Conservation (phyloP, 2,113 vertebrate species). For the Etheostoma cragini region DNA sequence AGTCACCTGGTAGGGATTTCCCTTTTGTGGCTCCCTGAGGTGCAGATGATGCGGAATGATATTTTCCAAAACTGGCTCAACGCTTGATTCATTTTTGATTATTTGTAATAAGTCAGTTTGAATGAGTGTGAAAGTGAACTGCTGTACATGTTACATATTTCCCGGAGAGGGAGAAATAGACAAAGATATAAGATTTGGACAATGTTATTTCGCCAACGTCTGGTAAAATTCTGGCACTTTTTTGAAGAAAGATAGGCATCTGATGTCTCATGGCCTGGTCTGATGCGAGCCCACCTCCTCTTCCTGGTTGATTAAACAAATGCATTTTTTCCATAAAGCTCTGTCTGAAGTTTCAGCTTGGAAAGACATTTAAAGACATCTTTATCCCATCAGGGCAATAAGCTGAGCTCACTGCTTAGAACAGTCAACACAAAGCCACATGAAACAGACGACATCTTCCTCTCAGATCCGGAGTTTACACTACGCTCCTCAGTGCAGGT, state of each 20-base stretch:
- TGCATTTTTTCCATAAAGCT: neutral
- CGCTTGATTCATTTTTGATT: neutral
- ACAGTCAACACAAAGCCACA: neutral
- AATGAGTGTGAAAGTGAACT: neutral
- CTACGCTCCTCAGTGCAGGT: neutral
- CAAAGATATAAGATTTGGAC: neutral
- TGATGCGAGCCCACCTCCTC: neutral
- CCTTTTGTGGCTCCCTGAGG: neutral
- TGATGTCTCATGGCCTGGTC: neutral
- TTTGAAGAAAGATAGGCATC: neutral
- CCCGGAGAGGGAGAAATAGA: neutral
- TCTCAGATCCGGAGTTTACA: neutral
- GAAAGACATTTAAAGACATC: neutral
- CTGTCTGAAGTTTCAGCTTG: neutral
- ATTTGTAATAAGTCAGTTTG: neutral
- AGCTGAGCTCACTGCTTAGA: conserved; percentile 1
- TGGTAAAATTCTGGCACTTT: neutral
- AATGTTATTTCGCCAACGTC: neutral
- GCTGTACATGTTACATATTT: neutral
- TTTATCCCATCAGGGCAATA: neutral
- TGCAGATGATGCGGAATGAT: neutral
- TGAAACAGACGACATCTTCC: neutral
- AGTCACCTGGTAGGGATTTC: neutral
- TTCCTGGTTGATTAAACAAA: neutral
- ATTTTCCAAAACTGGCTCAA: neutral